These are phyloP conservation scores for Yasuhikotakia modesta DNA, from an alignment of 2,797 vertebrate species.

Conservation along the genomic window DNA sequence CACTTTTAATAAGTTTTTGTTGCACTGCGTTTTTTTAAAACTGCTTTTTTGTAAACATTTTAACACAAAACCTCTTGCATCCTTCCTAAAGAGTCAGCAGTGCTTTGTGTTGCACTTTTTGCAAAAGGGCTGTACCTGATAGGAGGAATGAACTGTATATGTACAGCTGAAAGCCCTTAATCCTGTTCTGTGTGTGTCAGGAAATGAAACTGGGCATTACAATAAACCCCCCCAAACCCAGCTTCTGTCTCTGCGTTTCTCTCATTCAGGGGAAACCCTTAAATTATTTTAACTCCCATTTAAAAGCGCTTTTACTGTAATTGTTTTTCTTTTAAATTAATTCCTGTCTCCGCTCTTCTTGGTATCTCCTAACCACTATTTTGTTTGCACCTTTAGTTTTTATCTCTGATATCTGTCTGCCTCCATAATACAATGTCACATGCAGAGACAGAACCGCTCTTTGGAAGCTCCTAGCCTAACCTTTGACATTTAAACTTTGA, in stretches of 20 bases:
- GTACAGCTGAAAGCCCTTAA: constrained; percentile 48
- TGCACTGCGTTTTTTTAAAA: too few relatives aligned
- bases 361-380: not conserved
- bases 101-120: too few relatives aligned
- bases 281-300: constrained; percentile 23
- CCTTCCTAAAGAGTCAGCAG: too few relatives aligned
- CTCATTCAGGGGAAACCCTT: constrained; percentile 10
- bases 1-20: too few relatives aligned
- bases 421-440: not conserved
- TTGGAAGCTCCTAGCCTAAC: constrained; percentile 11
- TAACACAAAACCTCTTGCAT: too few relatives aligned
- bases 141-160: constrained; percentile 49
- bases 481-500: constrained; percentile 38
- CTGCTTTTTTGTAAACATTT: too few relatives aligned
- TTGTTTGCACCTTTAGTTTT: not conserved
- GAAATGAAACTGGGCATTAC: constrained; percentile 51
- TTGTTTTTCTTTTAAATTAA: constrained; percentile 15
- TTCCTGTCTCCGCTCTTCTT: constrained; percentile 2
- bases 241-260: not conserved
- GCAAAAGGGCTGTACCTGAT: constrained; percentile 19
- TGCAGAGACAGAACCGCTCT: constrained; percentile 18
- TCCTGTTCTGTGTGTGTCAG: constrained; percentile 52
- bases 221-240: constrained; percentile 42
- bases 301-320: not conserved
- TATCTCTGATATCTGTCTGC: constrained; percentile 13